Percentiles rank a stretch among this genome's conserved stretches.
Evolutionary conservation across 2,888 invertebrate genomes (phyloP).

Genomic region (Rosalia funebris): DNA sequence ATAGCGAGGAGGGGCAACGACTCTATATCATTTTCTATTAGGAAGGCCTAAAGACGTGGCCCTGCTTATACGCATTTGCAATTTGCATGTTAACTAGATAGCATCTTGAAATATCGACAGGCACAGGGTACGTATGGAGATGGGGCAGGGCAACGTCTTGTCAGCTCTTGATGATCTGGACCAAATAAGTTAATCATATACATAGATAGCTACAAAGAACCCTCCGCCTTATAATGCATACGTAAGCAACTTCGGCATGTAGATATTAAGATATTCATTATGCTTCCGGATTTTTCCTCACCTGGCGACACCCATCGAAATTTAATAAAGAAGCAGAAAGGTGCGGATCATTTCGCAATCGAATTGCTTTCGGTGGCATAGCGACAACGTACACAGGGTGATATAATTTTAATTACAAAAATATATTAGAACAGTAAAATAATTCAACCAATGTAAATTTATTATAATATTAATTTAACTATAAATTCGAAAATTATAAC

Average conservation of each 20-base stretch:
- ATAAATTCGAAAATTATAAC: too few species aligned
- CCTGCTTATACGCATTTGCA: conserved; percentile 58
- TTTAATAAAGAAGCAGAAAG: neutral
- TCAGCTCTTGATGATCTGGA: conserved; percentile 48
- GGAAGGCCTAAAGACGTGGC: conserved; percentile 53
- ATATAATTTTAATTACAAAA: too few species aligned
- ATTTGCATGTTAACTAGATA: conserved; percentile 65
- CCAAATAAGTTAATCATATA: conserved; percentile 54
- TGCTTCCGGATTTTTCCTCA: conserved; percentile 31
- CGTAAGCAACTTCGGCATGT: conserved; percentile 39
- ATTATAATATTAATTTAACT: too few species aligned
- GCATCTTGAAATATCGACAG: conserved; percentile 64
- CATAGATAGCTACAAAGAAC: conserved; percentile 46
- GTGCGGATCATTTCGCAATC: neutral
- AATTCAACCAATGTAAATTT: too few species aligned
- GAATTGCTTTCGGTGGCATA: too few species aligned
- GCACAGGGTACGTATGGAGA: conserved; percentile 35
- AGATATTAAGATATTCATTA: conserved; percentile 40
- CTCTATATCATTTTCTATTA: conserved; percentile 53
- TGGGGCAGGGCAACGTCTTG: conserved; percentile 41
- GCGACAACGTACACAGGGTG: too few species aligned
- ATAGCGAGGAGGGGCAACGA: conserved; percentile 43
- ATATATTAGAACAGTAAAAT: too few species aligned
- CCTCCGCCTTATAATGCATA: conserved; percentile 48
- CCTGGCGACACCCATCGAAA: conserved; percentile 8